Evolutionary conservation across 2,888 invertebrate species (phyloP).

Genomic region (Camptogramma bilineatum): DNA sequence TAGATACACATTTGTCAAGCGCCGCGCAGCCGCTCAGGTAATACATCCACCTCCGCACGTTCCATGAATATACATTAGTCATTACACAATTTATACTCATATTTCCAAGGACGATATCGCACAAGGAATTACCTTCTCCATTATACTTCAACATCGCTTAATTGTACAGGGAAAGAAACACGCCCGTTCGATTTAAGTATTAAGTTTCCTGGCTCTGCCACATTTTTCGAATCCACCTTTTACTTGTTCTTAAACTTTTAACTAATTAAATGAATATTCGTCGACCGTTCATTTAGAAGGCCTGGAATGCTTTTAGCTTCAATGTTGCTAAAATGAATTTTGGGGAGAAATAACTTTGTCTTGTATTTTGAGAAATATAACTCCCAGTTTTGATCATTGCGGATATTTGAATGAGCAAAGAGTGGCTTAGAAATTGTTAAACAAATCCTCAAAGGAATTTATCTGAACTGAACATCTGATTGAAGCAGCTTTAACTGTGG

Average conservation of each 20-base stretch:
- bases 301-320: constrained; percentile 77
- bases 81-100: constrained; percentile 56
- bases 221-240: constrained; percentile 66
- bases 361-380: constrained; percentile 67
- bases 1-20: constrained; percentile 30
- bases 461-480: constrained; percentile 56
- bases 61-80: constrained; percentile 63
- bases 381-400: constrained; percentile 63
- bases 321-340: constrained; percentile 62
- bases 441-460: constrained; percentile 56
- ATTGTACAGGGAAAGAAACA: constrained; percentile 57
- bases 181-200: constrained; percentile 58
- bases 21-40: constrained; percentile 4
- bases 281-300: constrained; percentile 77
- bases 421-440: constrained; percentile 60
- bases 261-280: constrained; percentile 80
- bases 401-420: constrained; percentile 67
- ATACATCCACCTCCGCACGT: constrained; percentile 31
- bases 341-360: constrained; percentile 64
- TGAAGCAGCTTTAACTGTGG: constrained; percentile 42
- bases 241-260: constrained; percentile 74
- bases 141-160: constrained; percentile 46
- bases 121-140: constrained; percentile 42
- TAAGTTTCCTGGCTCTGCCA: constrained; percentile 54
- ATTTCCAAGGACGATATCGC: constrained; percentile 50